Conservation (phyloP, 1,140 invertebrate genomes). For the Anthonomus grandis region DNA sequence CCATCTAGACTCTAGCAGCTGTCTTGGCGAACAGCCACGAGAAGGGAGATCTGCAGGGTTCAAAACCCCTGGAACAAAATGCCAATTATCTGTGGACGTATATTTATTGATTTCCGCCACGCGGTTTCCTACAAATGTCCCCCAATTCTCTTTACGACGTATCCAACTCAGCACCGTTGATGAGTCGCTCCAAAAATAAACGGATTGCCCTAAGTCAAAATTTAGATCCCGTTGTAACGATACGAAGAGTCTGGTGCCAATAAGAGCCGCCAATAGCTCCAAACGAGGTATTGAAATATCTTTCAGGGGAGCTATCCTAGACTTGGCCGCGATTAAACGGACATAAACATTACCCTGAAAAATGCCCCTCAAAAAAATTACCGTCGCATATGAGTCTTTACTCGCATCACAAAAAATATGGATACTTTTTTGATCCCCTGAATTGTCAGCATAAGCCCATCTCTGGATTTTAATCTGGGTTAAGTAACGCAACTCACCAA, state of each 20-base stretch:
- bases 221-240: neutral
- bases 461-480: conserved; percentile 17
- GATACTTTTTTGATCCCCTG: conserved; percentile 11
- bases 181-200: conserved; percentile 45
- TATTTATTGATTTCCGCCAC: conserved; percentile 43
- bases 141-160: conserved; percentile 31
- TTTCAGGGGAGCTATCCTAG: conserved; percentile 34
- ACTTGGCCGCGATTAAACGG: conserved; percentile 31
- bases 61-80: conserved; percentile 42
- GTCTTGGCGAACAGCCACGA: conserved; percentile 41
- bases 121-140: conserved; percentile 49
- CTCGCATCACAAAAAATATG: conserved; percentile 42
- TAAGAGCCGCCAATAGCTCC: conserved; percentile 28
- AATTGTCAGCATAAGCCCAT: conserved; percentile 4
- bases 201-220: too few relatives aligned
- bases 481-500: conserved; percentile 17
- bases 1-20: conserved; percentile 45
- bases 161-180: conserved; percentile 46
- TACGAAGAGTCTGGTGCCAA: conserved; percentile 18
- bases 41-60: conserved; percentile 51
- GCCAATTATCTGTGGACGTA: conserved; percentile 33
- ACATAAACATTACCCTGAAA: conserved; percentile 11
- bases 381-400: conserved; percentile 34
- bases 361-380: conserved; percentile 29
- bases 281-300: conserved; percentile 36